Evolutionary conservation across 1,140 invertebrate species (phyloP).

Genomic region (Orchesella cincta): DNA sequence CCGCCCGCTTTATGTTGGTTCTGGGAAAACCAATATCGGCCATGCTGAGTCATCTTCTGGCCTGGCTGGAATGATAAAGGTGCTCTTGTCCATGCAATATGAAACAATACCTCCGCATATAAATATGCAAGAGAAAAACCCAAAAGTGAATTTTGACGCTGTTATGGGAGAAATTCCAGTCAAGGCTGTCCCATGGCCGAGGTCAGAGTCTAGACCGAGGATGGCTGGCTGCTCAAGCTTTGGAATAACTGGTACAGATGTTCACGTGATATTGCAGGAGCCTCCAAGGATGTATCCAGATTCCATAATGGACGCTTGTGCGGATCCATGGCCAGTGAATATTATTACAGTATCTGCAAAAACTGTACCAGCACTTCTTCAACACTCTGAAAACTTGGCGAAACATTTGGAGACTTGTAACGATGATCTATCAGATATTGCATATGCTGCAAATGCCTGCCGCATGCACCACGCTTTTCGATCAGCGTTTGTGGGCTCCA

Average conservation of each 20-base stretch:
- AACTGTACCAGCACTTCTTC: background rate
- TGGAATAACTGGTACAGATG: constrained; percentile 23
- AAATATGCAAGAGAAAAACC: background rate
- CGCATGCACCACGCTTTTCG: background rate
- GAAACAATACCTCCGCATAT: constrained; percentile 4
- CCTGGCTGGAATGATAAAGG: constrained; percentile 16
- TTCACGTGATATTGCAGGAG: constrained; percentile 1
- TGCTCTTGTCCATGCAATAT: background rate
- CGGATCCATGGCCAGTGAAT: background rate
- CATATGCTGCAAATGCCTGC: background rate
- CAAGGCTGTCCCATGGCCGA: background rate
- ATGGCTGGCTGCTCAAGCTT: background rate
- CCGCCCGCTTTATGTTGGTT: constrained; percentile 62
- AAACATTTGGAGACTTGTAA: background rate
- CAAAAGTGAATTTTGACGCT: background rate
- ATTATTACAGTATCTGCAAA: background rate
- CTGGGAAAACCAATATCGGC: constrained; percentile 66
- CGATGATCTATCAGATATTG: background rate
- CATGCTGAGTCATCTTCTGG: constrained; percentile 64
- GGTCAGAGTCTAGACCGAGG: background rate
- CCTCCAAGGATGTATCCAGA: background rate
- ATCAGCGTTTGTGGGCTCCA: background rate
- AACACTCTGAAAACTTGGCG: background rate
- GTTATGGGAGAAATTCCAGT: background rate
- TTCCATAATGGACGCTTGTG: too few relatives aligned